phyloP scores from a whole-genome alignment of 2,888 invertebrate species.

The Eilema griseolum region DNA sequence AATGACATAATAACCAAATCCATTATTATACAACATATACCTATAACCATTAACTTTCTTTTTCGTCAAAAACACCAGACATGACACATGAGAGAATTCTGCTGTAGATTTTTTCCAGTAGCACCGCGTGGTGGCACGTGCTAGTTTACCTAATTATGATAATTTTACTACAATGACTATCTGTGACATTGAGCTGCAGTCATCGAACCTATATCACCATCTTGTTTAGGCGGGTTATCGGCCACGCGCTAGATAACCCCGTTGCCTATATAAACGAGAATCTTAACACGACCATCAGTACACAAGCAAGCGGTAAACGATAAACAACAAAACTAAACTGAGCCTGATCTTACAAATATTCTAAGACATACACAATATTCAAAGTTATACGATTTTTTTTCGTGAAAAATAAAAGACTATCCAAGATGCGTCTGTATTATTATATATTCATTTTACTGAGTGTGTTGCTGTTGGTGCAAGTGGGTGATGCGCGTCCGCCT shows the following conservation, averaged over 20 bases:
- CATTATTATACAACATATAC: not conserved
- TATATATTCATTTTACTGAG: conserved; percentile 61
- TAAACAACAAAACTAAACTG: conserved; percentile 51
- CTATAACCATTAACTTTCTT: not conserved
- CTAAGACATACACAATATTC: conserved; percentile 29
- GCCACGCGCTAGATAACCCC: conserved; percentile 82
- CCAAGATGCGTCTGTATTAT: conserved; percentile 74
- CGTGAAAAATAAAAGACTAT: conserved; percentile 23
- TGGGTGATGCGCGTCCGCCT: conserved; percentile 60
- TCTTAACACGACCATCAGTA: conserved; percentile 69
- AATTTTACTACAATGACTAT: conserved; percentile 79
- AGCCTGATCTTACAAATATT: conserved; percentile 13
- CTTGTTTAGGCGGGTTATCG: conserved; percentile 76
- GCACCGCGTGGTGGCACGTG: conserved; percentile 30
- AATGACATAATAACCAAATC: not conserved
- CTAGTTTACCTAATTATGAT: conserved; percentile 64
- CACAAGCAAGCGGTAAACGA: conserved; percentile 64
- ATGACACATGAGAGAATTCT: not conserved
- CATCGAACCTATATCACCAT: conserved; percentile 75
- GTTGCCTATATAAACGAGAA: conserved; percentile 70
- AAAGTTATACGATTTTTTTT: conserved; percentile 24
- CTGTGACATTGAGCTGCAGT: conserved; percentile 82
- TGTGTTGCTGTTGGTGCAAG: conserved; percentile 56
- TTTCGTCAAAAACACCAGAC: too few species aligned
- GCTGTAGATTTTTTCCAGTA: conserved; percentile 4